phyloP scores from a whole-genome alignment of 2,888 invertebrate species.

The Subacronicta megacephala region DNA sequence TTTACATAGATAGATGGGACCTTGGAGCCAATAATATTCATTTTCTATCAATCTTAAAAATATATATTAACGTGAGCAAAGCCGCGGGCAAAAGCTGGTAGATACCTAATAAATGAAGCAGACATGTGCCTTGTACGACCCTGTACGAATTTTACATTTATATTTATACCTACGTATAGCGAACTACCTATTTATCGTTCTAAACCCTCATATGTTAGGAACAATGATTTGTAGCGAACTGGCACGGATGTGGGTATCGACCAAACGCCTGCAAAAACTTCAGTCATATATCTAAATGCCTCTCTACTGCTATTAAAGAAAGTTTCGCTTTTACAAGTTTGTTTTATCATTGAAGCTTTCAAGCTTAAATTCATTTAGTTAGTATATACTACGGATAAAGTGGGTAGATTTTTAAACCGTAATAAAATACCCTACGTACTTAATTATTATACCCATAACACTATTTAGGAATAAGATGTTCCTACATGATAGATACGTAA shows the following conservation, averaged over 20 bases:
- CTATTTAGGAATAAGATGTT: too few relatives aligned
- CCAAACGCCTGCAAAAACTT: conserved; percentile 71
- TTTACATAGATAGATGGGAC: too few relatives aligned
- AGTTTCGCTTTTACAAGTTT: conserved; percentile 25
- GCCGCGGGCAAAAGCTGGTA: not conserved
- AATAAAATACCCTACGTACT: too few relatives aligned
- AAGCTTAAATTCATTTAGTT: conserved; percentile 3
- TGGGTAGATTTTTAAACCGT: too few relatives aligned
- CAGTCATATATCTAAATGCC: conserved; percentile 34
- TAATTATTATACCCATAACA: too few relatives aligned
- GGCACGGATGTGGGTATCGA: conserved; percentile 78
- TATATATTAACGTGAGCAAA: too few relatives aligned
- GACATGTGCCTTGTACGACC: conserved; percentile 45
- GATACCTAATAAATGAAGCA: conserved; percentile 9
- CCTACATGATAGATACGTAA: too few relatives aligned
- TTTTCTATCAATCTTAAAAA: too few relatives aligned
- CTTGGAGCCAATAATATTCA: too few relatives aligned
- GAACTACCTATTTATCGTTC: conserved; percentile 6
- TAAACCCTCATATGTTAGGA: conserved; percentile 45
- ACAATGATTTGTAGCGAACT: conserved; percentile 61
- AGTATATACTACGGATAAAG: not conserved
- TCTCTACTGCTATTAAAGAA: conserved; percentile 18
- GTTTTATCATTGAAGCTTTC: conserved; percentile 21
- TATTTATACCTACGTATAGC: not conserved
- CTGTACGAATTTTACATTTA: conserved; percentile 14